Evolutionary conservation across 1,140 invertebrate species (phyloP).

Genomic region (Thaumatotibia leucotreta): DNA sequence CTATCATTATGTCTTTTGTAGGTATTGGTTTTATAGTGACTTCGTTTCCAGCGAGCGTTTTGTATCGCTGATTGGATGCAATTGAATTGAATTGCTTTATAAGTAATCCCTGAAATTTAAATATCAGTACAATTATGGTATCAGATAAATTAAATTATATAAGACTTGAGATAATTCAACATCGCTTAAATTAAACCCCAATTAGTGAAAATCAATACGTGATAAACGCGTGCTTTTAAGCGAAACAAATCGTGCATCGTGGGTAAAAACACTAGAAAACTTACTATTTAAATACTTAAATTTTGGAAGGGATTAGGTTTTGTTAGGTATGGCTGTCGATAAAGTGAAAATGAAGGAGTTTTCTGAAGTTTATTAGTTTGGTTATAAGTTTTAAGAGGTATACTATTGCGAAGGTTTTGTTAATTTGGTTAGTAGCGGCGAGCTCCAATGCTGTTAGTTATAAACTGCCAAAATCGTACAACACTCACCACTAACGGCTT

Average conservation of each 20-base stretch:
- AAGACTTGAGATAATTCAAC: neutral
- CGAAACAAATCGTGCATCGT: neutral
- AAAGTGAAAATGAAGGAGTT: neutral
- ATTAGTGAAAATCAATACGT: conserved; percentile 8
- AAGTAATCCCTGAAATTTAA: conserved; percentile 65
- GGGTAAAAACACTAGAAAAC: neutral
- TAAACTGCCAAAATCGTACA: conserved; percentile 60
- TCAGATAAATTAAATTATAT: conserved; percentile 8
- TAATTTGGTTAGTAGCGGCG: conserved; percentile 46
- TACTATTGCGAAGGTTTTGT: conserved; percentile 4
- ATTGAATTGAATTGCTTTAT: conserved; percentile 69
- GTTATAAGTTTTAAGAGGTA: neutral
- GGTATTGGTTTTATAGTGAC: conserved; percentile 48
- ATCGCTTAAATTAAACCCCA: neutral
- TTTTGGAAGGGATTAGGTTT: neutral
- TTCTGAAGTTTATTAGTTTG: neutral
- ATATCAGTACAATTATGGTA: conserved; percentile 21
- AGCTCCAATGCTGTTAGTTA: conserved; percentile 54
- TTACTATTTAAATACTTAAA: neutral
- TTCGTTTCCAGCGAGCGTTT: conserved; percentile 48
- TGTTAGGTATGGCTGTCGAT: neutral
- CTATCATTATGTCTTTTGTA: conserved; percentile 57
- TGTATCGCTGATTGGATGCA: conserved; percentile 64
- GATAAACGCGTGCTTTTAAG: conserved; percentile 5
- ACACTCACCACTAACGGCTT: conserved; percentile 73